Evolutionary conservation across 1,140 invertebrate genomes (phyloP), one percentile per base, ranked within the genome.

Genomic region (Heliconius nattereri): DNA sequence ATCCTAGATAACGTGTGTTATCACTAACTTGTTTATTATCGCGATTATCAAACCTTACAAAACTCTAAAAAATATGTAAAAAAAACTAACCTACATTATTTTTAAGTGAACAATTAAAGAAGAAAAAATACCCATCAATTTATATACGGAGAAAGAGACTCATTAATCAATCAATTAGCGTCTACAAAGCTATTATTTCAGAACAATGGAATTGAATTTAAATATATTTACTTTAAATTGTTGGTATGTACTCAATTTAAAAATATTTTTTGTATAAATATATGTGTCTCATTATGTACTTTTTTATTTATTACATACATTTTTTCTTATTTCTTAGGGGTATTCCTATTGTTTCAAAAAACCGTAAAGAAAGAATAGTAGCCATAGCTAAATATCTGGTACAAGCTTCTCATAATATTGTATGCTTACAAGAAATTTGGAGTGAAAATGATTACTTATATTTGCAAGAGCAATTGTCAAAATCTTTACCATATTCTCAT

Each of bases 401-500:
- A 16, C 94, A 91, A 29, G 96, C 96, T 73, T 91, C 96, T 26
- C 98, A 98, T 95, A 98, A 99, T 93, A 96, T 99, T 85, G 97
- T 99, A 2, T 98, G 98, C 78, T 94, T 99, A 19, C 98, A 99
- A 95, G 98, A 99, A 95, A 96, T 99, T 90, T 99, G 98, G 98
- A 96, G 96, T 76, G 95, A 97, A 81, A 89, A 95, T 71, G 98
- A 99, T 93, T 99, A 96, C 93, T 92, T 97, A 82, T 94, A 95
- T 81, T 96, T 98, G 29, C 96, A 96, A 83, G 91, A 96, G 1
- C 96, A 95, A 88, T 94, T 96, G 2, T 90, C 95, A 60, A 89
- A 88, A 78, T 92, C 94, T n/a, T 91, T 98, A 71, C 98, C 98
- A 11, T 97, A 97, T 95, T 96, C 97, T 1, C 98, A 99, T 95